phyloP scores from a whole-genome alignment of 2,797 vertebrate species.

The Gambusia yucatana region DNA sequence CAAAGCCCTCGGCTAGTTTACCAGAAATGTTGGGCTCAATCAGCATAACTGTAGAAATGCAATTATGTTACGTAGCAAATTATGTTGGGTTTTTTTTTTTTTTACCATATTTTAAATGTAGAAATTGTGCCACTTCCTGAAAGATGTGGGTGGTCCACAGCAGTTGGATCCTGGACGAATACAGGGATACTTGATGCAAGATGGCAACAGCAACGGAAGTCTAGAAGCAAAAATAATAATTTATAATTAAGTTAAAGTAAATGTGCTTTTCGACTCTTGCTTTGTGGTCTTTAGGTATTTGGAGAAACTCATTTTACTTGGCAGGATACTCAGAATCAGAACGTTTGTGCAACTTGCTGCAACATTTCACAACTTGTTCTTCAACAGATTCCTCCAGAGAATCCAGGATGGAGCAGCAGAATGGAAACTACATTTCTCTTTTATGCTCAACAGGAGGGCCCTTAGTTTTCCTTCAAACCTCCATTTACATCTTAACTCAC shows the following conservation, averaged over 20 bases:
- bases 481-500: neutral
- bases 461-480: neutral
- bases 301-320: neutral
- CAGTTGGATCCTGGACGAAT: neutral
- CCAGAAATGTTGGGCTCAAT: neutral
- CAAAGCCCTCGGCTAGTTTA: neutral
- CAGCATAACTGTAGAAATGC: neutral
- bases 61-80: neutral
- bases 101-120: neutral
- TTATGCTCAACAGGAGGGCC: constrained; percentile 16
- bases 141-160: neutral
- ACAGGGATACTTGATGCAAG: neutral
- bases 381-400: neutral
- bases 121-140: neutral
- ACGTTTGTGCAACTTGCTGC: neutral
- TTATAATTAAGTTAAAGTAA: neutral
- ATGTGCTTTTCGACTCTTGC: neutral
- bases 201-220: neutral
- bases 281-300: neutral
- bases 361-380: neutral
- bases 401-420: neutral
- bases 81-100: neutral
- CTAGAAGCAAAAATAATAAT: neutral
- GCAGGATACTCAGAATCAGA: neutral
- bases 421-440: neutral